These are phyloP conservation scores for Apostichopus californicus DNA, from an alignment of 35 echinoderm and acorn worm species.

Conservation along the genomic window DNA sequence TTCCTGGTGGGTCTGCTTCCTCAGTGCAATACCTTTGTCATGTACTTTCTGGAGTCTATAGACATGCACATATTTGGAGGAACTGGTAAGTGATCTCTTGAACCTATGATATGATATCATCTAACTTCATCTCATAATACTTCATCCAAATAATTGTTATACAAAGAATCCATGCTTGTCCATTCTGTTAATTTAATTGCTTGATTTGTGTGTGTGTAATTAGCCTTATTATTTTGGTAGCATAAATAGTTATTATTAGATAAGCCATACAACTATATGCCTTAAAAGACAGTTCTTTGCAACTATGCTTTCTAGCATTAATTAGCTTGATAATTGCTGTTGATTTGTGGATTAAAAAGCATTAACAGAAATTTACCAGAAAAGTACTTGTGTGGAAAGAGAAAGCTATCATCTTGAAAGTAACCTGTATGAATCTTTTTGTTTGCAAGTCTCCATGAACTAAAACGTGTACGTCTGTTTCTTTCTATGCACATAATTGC, in stretches of 20 bases:
- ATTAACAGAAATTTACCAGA: background rate
- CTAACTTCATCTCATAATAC: no score
- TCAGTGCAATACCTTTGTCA: constrained; percentile 99
- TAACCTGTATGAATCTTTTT: no score
- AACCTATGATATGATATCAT: no score
- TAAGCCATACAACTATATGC: background rate
- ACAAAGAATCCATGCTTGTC: no score
- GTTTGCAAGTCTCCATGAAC: no score
- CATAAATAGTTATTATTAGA: background rate
- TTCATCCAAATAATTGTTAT: no score
- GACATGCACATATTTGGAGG: constrained; percentile 99
- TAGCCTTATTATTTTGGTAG: no score
- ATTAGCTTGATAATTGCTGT: background rate
- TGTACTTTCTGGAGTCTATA: constrained; percentile 83
- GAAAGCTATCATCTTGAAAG: no score
- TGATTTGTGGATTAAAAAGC: background rate
- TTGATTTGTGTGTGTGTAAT: no score
- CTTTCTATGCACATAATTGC: no score
- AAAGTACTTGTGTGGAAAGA: background rate
- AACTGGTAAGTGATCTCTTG: constrained; percentile 74
- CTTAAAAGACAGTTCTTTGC: background rate
- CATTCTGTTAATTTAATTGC: no score
- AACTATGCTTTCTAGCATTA: background rate
- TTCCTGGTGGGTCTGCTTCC: constrained; percentile 95
- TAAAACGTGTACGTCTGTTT: no score